These are phyloP conservation scores for Oryzias celebensis DNA, from an alignment of 2,113 vertebrate genomes.

Conservation along the genomic window DNA sequence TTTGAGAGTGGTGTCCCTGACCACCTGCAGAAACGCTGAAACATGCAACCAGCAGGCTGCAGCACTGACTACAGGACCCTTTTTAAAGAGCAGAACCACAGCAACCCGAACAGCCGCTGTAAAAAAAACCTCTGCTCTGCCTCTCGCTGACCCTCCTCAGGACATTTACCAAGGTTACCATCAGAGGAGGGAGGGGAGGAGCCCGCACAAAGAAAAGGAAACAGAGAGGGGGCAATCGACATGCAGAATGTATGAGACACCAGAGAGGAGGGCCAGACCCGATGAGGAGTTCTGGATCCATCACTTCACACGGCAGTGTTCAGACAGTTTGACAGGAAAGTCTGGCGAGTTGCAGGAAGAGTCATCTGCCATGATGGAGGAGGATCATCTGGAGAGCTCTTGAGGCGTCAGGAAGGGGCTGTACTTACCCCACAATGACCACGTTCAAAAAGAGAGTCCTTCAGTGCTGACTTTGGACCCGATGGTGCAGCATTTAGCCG, in stretches of 20 bases:
- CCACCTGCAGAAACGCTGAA: no score
- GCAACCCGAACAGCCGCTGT: conserved; percentile 4
- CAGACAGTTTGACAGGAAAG: conserved; percentile 1
- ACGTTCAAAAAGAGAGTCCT: conserved; percentile 4
- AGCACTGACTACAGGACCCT: no score
- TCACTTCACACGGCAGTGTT: conserved; percentile 9
- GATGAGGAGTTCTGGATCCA: conserved; percentile 21
- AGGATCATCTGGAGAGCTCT: conserved; percentile 20
- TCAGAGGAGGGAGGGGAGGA: conserved; percentile 12
- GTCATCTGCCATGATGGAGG: conserved; percentile 43
- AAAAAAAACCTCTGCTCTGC: conserved; percentile 8
- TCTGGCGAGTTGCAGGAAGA: conserved; percentile 17
- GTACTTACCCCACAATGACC: conserved; percentile 14
- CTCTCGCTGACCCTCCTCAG: conserved; percentile 36
- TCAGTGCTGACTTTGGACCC: conserved; percentile 22
- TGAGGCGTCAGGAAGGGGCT: conserved; percentile 30
- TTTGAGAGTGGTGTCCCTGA: no score
- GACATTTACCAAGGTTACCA: conserved; percentile 53
- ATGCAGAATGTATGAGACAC: conserved; percentile 56
- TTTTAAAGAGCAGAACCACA: conserved; percentile 5
- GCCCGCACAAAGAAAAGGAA: conserved; percentile 27
- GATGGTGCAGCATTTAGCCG: not conserved
- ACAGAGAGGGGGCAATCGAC: conserved; percentile 1
- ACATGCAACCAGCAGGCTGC: no score
- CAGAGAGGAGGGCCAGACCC: conserved; percentile 31